Percentiles rank a stretch among this genome's conserved stretches.
Conservation (phyloP, 2,797 vertebrate species). For the Chromis chromis region DNA sequence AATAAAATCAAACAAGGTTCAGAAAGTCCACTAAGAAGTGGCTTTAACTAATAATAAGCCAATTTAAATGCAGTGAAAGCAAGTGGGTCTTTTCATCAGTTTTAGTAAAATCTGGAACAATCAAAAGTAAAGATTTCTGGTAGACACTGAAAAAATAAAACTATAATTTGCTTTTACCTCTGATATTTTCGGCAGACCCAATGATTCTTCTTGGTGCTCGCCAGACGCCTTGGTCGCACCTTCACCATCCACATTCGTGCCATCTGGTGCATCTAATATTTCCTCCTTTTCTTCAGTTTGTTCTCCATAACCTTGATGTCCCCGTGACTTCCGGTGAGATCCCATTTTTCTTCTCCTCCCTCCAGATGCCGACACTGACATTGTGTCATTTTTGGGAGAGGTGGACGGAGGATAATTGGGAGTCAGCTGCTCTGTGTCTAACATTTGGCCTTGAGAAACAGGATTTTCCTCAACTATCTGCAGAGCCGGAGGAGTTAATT, state of each 20-base stretch:
- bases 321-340: slow-evolving; percentile 62
- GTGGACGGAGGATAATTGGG: slow-evolving; percentile 18
- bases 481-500: slow-evolving; percentile 2
- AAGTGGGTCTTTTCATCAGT: too few species aligned
- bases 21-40: neutral
- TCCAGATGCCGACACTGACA: slow-evolving; percentile 44
- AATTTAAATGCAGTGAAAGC: too few species aligned
- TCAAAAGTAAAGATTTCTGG: neutral
- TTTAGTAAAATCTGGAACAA: too few species aligned
- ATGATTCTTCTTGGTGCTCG: slow-evolving; percentile 12
- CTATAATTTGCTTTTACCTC: slow-evolving; percentile 56
- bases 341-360: slow-evolving; percentile 76
- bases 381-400: slow-evolving; percentile 20
- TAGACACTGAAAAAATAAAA: neutral
- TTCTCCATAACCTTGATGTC: slow-evolving; percentile 27
- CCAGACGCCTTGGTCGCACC: slow-evolving; percentile 49
- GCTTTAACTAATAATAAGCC: neutral
- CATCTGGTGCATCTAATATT: slow-evolving; percentile 3
- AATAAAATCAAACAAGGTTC: neutral
- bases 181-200: slow-evolving; percentile 23
- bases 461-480: slow-evolving; percentile 35
- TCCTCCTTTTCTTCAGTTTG: slow-evolving; percentile 29
- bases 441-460: slow-evolving; percentile 4
- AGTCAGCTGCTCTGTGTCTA: slow-evolving; percentile 23
- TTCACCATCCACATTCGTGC: slow-evolving; percentile 18